Conservation (phyloP, 2,888 invertebrate species). For the Drosophila tripunctata region DNA sequence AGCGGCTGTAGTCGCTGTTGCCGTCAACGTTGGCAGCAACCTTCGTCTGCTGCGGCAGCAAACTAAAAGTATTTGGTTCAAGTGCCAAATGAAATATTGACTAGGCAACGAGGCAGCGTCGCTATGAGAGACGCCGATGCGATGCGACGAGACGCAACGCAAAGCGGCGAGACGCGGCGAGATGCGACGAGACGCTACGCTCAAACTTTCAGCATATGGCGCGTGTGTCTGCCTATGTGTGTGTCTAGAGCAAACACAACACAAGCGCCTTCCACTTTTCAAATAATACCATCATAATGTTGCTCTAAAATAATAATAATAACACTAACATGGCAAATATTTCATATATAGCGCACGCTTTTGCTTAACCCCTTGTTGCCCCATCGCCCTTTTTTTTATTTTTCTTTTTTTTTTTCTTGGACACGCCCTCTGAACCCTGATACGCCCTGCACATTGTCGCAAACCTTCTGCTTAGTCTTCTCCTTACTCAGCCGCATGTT, state of each 20-base stretch:
- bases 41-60: slow-evolving; percentile 60
- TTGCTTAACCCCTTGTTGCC: background rate
- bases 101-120: slow-evolving; percentile 55
- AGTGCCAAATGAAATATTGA: slow-evolving; percentile 79
- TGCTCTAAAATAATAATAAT: slow-evolving; percentile 63
- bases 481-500: background rate
- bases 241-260: background rate
- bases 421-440: no score
- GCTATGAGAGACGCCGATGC: slow-evolving; percentile 45
- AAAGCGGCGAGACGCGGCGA: background rate
- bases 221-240: slow-evolving; percentile 51
- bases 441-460: no score
- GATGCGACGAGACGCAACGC: no score
- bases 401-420: no score
- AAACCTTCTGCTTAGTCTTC: background rate
- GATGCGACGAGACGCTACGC: slow-evolving; percentile 19
- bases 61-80: slow-evolving; percentile 80
- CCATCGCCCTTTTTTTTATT: background rate
- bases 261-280: slow-evolving; percentile 12
- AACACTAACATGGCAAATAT: slow-evolving; percentile 66
- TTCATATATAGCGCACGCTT: slow-evolving; percentile 30
- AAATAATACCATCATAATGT: slow-evolving; percentile 44
- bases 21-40: slow-evolving; percentile 40
- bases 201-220: slow-evolving; percentile 67
- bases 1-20: slow-evolving; percentile 2